A percentile compares a stretch with the other conserved stretches of the same genome.
These are phyloP conservation scores for Rhopilema esculentum DNA, from an alignment of 30 jellyfish, hydroid and myxozoan genomes.

Conservation along the genomic window DNA sequence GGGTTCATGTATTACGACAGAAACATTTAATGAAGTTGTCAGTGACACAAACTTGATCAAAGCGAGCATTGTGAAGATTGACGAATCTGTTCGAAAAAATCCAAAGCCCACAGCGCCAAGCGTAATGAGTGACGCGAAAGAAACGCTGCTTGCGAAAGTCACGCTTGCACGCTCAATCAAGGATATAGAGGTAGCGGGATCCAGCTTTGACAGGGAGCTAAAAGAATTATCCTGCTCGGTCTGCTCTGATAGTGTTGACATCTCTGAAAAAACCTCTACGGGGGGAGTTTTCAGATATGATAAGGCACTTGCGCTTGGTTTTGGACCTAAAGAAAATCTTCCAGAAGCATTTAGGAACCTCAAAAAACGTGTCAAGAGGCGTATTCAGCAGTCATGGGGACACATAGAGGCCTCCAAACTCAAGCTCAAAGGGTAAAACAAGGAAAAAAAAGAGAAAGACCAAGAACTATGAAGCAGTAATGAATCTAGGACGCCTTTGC, in stretches of 20 bases:
- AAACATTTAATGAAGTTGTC: neutral
- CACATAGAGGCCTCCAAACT: conserved; percentile 36
- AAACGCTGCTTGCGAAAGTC: conserved; percentile 51
- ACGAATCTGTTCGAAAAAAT: conserved; percentile 45
- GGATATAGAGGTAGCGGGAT: conserved; percentile 51
- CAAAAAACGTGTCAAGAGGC: conserved; percentile 38
- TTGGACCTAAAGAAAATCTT: conserved; percentile 21
- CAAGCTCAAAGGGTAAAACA: conserved; percentile 25
- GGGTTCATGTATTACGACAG: conserved; percentile 40
- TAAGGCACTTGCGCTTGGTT: conserved; percentile 43
- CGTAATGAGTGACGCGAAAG: conserved; percentile 41
- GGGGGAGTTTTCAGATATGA: conserved; percentile 51
- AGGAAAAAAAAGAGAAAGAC: conserved; percentile 13
- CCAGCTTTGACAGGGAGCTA: conserved; percentile 17
- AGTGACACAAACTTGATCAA: neutral
- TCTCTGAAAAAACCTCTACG: conserved; percentile 53
- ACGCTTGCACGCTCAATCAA: conserved; percentile 58
- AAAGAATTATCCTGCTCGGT: conserved; percentile 28
- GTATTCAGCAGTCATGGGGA: conserved; percentile 10
- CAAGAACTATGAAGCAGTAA: conserved; percentile 48
- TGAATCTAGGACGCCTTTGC: conserved; percentile 37
- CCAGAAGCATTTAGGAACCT: conserved; percentile 63
- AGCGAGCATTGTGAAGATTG: conserved; percentile 36
- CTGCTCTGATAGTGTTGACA: conserved; percentile 44
- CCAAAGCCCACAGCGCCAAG: conserved; percentile 38